Evolutionary conservation across 2,113 vertebrate genomes (phyloP).

Genomic region (Gasterosteus aculeatus): DNA sequence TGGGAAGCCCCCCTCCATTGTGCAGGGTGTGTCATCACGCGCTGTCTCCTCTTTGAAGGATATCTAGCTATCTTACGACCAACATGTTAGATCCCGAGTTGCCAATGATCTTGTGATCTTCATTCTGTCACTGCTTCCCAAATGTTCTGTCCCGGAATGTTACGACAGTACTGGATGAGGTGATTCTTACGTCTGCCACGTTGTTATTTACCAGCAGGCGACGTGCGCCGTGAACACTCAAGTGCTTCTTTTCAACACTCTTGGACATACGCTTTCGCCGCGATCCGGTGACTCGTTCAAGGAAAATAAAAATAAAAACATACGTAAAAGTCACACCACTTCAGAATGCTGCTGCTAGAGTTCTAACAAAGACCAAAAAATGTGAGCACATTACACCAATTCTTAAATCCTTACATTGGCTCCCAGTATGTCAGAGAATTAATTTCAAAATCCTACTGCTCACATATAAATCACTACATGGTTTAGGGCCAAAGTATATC

Average conservation of each 20-base stretch:
- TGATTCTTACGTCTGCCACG: slow-evolving; percentile 24
- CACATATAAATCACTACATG: too few species aligned
- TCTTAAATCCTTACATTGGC: too few species aligned
- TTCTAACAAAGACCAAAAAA: too few species aligned
- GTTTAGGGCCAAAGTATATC: too few species aligned
- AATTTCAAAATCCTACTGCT: too few species aligned
- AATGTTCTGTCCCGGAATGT: slow-evolving; percentile 32
- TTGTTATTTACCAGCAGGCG: slow-evolving; percentile 43
- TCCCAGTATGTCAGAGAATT: too few species aligned
- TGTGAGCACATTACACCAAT: too few species aligned
- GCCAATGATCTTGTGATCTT: slow-evolving; percentile 58
- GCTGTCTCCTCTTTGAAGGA: slow-evolving; percentile 48
- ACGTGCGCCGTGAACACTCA: slow-evolving; percentile 16
- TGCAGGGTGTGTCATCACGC: slow-evolving; percentile 59
- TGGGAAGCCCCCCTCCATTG: slow-evolving; percentile 71
- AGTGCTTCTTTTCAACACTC: slow-evolving; percentile 3
- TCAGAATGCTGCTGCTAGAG: too few species aligned
- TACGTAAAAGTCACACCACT: neutral
- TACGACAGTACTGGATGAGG: slow-evolving; percentile 62
- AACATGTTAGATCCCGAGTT: slow-evolving; percentile 37
- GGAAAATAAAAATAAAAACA: slow-evolving; percentile 8
- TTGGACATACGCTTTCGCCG: slow-evolving; percentile 28
- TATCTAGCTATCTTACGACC: slow-evolving; percentile 34
- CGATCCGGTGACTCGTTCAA: slow-evolving; percentile 7
- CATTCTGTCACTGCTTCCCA: slow-evolving; percentile 30